phyloP scores from a whole-genome alignment of 2,797 vertebrate species.

The Lepus townsendii region DNA sequence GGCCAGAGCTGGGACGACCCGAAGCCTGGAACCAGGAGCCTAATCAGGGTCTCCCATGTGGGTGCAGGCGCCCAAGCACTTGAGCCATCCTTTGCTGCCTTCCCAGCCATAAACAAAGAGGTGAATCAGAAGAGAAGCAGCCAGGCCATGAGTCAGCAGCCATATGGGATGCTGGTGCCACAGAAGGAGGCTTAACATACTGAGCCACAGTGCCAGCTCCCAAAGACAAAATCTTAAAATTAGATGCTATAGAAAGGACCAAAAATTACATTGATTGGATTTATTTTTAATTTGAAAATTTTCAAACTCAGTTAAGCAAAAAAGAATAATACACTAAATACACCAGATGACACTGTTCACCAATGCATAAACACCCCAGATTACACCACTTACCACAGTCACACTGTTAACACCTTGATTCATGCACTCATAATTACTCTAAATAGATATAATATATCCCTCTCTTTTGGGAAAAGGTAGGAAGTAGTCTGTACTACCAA shows the following conservation, averaged over 20 bases:
- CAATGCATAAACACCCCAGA: background rate
- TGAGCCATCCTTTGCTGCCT: too few species aligned
- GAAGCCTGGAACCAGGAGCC: too few species aligned
- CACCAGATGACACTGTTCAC: too few species aligned
- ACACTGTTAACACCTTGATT: background rate
- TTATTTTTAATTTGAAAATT: background rate
- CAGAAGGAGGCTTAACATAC: too few species aligned
- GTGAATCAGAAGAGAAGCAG: too few species aligned
- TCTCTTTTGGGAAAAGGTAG: slow-evolving; percentile 16
- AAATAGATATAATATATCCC: background rate
- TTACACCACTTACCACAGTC: background rate
- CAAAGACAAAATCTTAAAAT: slow-evolving; percentile 55
- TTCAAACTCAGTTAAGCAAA: slow-evolving; percentile 7
- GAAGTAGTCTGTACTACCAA: background rate
- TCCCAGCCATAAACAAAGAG: too few species aligned
- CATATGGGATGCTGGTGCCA: too few species aligned
- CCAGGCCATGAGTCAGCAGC: too few species aligned
- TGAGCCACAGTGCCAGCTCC: too few species aligned
- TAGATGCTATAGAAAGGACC: background rate
- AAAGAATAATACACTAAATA: slow-evolving; percentile 16
- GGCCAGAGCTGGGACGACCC: too few species aligned
- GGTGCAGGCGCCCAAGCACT: too few species aligned
- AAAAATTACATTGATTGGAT: slow-evolving; percentile 1
- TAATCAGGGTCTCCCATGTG: too few species aligned
- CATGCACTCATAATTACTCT: background rate